Percentiles rank a stretch among this genome's conserved stretches.
Conservation (phyloP, 2,797 vertebrate genomes). For the Fringilla coelebs region DNA sequence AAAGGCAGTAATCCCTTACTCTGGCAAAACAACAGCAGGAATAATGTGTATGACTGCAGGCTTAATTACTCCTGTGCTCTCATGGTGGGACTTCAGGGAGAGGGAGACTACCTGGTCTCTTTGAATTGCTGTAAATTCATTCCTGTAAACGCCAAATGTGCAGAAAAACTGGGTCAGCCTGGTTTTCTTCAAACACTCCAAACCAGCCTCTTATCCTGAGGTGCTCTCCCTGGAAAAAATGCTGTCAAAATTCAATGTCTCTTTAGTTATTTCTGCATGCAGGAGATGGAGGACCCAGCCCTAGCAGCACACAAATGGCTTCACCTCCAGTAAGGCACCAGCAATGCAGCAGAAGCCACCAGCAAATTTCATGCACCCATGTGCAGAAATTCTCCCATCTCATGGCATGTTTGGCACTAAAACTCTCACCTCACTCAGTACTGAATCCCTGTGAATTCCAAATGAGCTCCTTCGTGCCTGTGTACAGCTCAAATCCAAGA, state of each 20-base stretch:
- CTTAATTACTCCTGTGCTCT: not conserved
- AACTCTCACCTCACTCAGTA: not conserved
- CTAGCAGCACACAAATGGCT: not conserved
- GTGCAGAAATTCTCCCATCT: not conserved
- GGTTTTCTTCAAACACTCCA: not conserved
- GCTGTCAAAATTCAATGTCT: not conserved
- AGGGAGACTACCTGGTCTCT: not conserved
- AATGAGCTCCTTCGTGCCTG: not conserved
- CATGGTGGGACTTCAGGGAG: not conserved
- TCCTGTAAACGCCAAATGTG: not conserved
- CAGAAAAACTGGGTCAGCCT: slow-evolving; percentile 17
- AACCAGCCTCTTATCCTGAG: not conserved
- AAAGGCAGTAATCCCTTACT: not conserved
- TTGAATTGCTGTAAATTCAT: not conserved
- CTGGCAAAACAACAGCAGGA: not conserved
- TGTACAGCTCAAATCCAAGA: not conserved
- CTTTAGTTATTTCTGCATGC: not conserved
- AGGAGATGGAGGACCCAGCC: not conserved
- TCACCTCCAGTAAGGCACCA: not conserved
- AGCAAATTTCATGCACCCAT: not conserved
- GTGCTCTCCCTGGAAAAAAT: not conserved
- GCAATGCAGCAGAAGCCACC: not conserved
- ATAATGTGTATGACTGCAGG: not conserved
- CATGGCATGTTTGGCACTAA: not conserved
- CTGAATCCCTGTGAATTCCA: not conserved